A percentile compares a stretch with the other conserved stretches of the same genome.
These are phyloP conservation scores for Drosophila santomea DNA, from an alignment of 1,140 invertebrate genomes.

Conservation along the genomic window DNA sequence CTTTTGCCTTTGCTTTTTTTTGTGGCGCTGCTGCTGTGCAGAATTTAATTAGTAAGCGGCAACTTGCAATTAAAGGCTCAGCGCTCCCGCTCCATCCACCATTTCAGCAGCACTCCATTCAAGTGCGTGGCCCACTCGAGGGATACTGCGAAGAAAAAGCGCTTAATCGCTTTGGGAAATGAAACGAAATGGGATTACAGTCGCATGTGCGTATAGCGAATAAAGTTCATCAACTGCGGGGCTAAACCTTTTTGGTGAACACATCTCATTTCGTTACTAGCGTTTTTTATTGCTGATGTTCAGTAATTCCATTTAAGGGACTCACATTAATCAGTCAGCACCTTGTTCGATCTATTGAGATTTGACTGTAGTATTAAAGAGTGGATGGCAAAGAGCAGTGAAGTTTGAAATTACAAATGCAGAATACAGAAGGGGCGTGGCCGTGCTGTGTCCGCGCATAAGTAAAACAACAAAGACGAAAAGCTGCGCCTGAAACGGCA, in stretches of 20 bases:
- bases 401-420: constrained; percentile 18
- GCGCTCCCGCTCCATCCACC: constrained; percentile 3
- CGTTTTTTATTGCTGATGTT: not conserved
- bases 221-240: too few relatives aligned
- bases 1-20: constrained; percentile 20
- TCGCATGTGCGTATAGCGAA: not conserved
- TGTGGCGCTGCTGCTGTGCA: constrained; percentile 15
- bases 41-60: constrained; percentile 68
- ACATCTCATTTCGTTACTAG: too few relatives aligned
- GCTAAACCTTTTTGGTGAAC: too few relatives aligned
- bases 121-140: constrained; percentile 50
- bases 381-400: not conserved
- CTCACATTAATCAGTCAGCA: too few relatives aligned
- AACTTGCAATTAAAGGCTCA: constrained; percentile 25
- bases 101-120: constrained; percentile 8
- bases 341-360: not conserved
- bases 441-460: constrained; percentile 31
- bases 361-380: constrained; percentile 6
- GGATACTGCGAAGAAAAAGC: constrained; percentile 56
- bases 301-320: not conserved
- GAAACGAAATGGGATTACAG: constrained; percentile 31
- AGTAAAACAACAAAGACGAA: constrained; percentile 45
- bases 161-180: constrained; percentile 67
- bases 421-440: constrained; percentile 16
- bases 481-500: constrained; percentile 50